Evolutionary conservation across 92 coral and sea anemone genomes (phyloP), one percentile per base, ranked within the genome.

Genomic region (Virgularia gustaviana): DNA sequence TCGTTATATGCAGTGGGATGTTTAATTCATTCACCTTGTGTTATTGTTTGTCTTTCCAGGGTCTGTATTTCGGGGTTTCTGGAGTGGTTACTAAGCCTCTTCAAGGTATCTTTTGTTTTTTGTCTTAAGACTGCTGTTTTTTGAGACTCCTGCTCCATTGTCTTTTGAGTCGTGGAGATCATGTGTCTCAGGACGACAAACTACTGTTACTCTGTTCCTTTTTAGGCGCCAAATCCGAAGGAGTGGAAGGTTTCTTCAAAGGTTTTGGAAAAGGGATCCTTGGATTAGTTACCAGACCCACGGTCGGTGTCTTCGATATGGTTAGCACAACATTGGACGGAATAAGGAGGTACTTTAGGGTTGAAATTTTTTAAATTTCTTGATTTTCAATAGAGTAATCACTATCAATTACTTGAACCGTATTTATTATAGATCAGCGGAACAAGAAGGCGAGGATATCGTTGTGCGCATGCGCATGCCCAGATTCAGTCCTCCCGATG

Each of bases 291-390:
- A 73, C 86, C 24, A 85, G 90, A 64, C 98, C 98, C 20, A 84
- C 96, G 12, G 98, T 96, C 12, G 98, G 98, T 9, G 89, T 92
- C 6, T 79, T 92, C 9, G 98, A 92, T 71, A 92, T 92, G 98
- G 98, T 92, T 63, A 92, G 98, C 73, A 89, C 90, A 76, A 92
- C 98, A 7, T 84, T 92, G 24, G 98, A 92, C 63, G 98, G 98
- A 18, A 86, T 92, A 73, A 79, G 90, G 81, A 92, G 98, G 98
- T 92, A 36, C 63, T 3, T 18, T 16, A 23, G 32, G 71, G 13
- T 53, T 36, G 15, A 20, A 54, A n/a, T 29, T 22, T 28, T 31
- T 15, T 72, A 1, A 37, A 22, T 4, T 30, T 1, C 19, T 12
- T 3, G n/a, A n/a, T 25, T 25, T 24, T 22, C 36, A 6, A 20